Evolutionary conservation across 2,797 vertebrate genomes (phyloP).

Genomic region (Ctenopoma kingsleyae): DNA sequence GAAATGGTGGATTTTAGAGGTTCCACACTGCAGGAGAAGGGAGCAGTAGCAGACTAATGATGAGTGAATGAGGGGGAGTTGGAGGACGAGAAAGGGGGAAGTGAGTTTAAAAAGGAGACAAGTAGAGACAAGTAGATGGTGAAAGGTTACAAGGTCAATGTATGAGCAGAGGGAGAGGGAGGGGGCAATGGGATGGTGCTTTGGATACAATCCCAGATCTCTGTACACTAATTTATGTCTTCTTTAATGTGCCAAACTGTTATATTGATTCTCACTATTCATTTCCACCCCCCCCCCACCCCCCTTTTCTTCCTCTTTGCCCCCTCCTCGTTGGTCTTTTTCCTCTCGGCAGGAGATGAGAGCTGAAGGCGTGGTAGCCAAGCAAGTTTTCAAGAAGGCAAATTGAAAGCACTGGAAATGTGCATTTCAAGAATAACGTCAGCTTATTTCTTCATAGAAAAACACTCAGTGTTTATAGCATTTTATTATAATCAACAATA

Average conservation of each 20-base stretch:
- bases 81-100: neutral
- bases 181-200: neutral
- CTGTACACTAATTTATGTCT: constrained; percentile 25
- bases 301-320: neutral
- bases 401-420: constrained; percentile 69
- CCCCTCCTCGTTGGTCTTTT: constrained; percentile 8
- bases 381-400: constrained; percentile 93
- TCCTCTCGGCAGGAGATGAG: constrained; percentile 88
- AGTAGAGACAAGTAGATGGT: constrained; percentile 10
- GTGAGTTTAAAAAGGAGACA: neutral
- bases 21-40: constrained; percentile 40
- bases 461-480: constrained; percentile 23
- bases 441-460: constrained; percentile 14
- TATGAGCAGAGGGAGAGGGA: neutral
- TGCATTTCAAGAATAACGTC: constrained; percentile 7
- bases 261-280: constrained; percentile 15
- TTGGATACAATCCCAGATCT: constrained; percentile 48
- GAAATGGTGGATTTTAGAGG: constrained; percentile 51
- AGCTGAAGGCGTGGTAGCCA: constrained; percentile 86
- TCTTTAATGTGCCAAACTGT: constrained; percentile 52
- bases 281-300: neutral
- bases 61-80: constrained; percentile 18
- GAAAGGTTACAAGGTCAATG: constrained; percentile 52
- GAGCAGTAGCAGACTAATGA: constrained; percentile 37
- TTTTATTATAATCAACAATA: constrained; percentile 48